Conservation (phyloP, 2,113 vertebrate species). For the Triplophysa siluroides region DNA sequence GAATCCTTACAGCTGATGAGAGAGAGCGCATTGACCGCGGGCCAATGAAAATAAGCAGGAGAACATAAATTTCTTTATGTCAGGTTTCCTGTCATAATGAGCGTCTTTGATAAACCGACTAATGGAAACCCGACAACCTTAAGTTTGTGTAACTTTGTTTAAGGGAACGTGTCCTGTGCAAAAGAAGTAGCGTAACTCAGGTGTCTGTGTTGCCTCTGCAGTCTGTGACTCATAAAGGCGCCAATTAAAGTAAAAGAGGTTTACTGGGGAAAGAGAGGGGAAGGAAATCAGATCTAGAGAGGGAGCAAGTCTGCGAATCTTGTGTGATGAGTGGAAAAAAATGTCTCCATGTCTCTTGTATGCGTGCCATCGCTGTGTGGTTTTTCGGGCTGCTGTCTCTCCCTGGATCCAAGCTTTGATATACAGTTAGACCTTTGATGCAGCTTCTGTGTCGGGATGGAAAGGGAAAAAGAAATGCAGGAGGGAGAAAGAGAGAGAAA, state of each 20-base stretch:
- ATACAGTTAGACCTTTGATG: slow-evolving; percentile 79
- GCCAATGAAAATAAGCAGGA: slow-evolving; percentile 87
- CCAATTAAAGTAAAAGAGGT: slow-evolving; percentile 14
- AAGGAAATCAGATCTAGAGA: slow-evolving; percentile 64
- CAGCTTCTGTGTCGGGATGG: slow-evolving; percentile 73
- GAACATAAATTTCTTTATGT: slow-evolving; percentile 84
- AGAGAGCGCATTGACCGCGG: slow-evolving; percentile 78
- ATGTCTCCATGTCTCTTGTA: slow-evolving; percentile 73
- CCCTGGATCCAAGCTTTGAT: slow-evolving; percentile 72
- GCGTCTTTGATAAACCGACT: slow-evolving; percentile 80
- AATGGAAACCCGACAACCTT: slow-evolving; percentile 59
- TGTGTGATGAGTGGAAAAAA: slow-evolving; percentile 76
- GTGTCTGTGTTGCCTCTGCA: slow-evolving; percentile 58
- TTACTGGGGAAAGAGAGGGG: slow-evolving; percentile 3
- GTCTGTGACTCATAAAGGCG: slow-evolving; percentile 60
- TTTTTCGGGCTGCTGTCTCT: slow-evolving; percentile 72
- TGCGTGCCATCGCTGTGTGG: slow-evolving; percentile 75
- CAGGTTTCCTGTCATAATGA: slow-evolving; percentile 82
- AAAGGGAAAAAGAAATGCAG: slow-evolving; percentile 72
- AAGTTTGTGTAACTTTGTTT: slow-evolving; percentile 61
- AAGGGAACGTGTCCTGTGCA: slow-evolving; percentile 37
- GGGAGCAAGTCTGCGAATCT: slow-evolving; percentile 68
- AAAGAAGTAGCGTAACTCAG: slow-evolving; percentile 54
- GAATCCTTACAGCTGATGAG: slow-evolving; percentile 73
- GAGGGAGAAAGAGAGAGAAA: slow-evolving; percentile 58